Evolutionary conservation across 64 coral and sea anemone genomes (phyloP), one percentile per base, ranked within the genome.

Genomic region (Acropora yongei): DNA sequence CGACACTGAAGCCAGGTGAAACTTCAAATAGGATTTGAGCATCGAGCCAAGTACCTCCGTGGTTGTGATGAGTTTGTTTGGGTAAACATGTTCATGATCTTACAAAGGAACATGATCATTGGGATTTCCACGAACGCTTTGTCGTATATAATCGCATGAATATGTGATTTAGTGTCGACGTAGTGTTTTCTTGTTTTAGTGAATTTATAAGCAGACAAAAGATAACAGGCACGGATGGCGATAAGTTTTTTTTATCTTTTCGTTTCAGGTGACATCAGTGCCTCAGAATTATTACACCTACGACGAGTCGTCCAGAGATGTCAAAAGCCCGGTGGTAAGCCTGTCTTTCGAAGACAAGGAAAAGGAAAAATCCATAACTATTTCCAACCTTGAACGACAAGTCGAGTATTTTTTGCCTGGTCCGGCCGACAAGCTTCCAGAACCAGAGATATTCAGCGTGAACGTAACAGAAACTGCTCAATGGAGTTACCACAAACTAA

Each of bases 271-370:
- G 6, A 74, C 90, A 19, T 86, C 88, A 30, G 86, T 79, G 44
- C 72, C 80, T 5, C 47, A 87, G 46, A 95, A 95, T 53, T 77
- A 91, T n/a, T 91, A 91, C 67, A 90, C 82, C 8, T 95, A 84
- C 82, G 82, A 91, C 51, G 3, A 86, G 16, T 68, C 88, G 2
- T 86, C 93, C 8, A 85, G 44, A 4, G 88, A 91, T 6, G 49
- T 95, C 3, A 95, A 49, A 14, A 87, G 88, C 43, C 93, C 93
- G 46, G 83, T 95, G 40, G 68, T 95, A 3, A 95, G 93, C 55
- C 65, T 95, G 41, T 86, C 88, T 1, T 95, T 87, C 57, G 84
- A 89, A 41, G 66, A 87, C 44, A 85, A 85, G 82, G 66, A 61
- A 2, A 86, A 86, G 39, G 82, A 84, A 71, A 73, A 91, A 67